phyloP scores from a whole-genome alignment of 2,797 vertebrate species.

The Petrocephalus schoutedeni region DNA sequence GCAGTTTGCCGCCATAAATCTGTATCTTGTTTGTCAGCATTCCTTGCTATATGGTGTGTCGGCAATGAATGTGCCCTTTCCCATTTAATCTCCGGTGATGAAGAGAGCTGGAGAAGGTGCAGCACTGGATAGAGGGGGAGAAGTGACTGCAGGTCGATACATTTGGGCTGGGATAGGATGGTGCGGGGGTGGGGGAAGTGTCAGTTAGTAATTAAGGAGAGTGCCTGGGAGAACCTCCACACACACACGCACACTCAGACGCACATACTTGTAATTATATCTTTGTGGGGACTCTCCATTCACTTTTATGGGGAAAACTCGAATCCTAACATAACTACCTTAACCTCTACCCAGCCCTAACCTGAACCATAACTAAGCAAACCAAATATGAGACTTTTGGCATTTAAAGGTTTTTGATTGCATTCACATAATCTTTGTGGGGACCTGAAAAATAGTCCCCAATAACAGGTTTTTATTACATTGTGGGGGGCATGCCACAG shows the following conservation, averaged over 20 bases:
- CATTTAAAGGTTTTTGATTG: too few relatives aligned
- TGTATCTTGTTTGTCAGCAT: background rate
- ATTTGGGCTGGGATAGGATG: constrained; percentile 2
- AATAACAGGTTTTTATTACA: too few relatives aligned
- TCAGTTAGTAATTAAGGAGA: constrained; percentile 32
- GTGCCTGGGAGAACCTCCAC: constrained; percentile 11
- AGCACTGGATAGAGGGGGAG: background rate
- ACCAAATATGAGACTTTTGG: too few relatives aligned
- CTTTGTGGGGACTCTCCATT: too few relatives aligned
- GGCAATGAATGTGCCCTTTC: background rate
- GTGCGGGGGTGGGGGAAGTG: background rate
- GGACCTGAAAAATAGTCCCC: too few relatives aligned
- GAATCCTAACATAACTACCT: too few relatives aligned
- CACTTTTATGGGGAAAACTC: too few relatives aligned
- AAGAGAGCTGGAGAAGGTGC: background rate
- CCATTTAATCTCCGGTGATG: constrained; percentile 15
- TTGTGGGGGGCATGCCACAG: background rate
- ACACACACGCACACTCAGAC: background rate
- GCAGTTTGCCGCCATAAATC: background rate
- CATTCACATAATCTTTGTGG: too few relatives aligned
- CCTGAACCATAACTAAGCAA: too few relatives aligned
- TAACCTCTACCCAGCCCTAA: too few relatives aligned
- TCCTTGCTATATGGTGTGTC: background rate
- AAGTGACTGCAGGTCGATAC: background rate
- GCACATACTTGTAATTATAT: background rate